Evolutionary conservation across 2,113 vertebrate species (phyloP).

Genomic region (Argyrosomus japonicus): DNA sequence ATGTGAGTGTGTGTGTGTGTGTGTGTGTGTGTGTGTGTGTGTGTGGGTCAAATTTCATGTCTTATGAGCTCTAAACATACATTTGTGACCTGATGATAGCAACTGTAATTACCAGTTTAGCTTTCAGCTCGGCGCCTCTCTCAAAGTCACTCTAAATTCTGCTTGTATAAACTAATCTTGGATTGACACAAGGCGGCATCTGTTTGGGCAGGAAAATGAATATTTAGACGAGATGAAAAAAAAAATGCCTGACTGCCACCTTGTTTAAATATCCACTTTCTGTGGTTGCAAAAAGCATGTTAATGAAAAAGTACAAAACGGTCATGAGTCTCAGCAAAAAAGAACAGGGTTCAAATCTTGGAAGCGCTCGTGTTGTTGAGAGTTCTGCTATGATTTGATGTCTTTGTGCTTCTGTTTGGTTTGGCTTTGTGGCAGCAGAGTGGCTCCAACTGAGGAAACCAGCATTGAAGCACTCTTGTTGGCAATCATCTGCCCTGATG

Average conservation of each 20-base stretch:
- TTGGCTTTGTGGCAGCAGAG: conserved; percentile 45
- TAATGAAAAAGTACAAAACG: conserved; percentile 45
- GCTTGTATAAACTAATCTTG: conserved; percentile 46
- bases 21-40: conserved; percentile 9
- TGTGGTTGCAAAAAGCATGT: conserved; percentile 40
- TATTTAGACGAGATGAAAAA: conserved; percentile 52
- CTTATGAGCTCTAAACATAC: conserved; percentile 17
- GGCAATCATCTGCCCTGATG: conserved; percentile 28
- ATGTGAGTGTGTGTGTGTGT: conserved; percentile 5
- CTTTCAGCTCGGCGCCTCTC: conserved; percentile 36
- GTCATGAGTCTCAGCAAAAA: conserved; percentile 9
- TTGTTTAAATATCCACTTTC: conserved; percentile 52
- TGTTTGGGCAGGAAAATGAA: conserved; percentile 57
- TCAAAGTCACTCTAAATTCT: conserved; percentile 43
- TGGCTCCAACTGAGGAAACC: conserved; percentile 36
- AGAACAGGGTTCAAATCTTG: conserved; percentile 11
- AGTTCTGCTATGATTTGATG: conserved; percentile 37
- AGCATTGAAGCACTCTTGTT: conserved; percentile 22
- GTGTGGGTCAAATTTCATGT: conserved; percentile 5
- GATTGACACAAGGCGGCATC: conserved; percentile 56
- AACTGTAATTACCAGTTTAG: conserved; percentile 39
- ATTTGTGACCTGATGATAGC: conserved; percentile 36
- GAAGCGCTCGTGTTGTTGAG: background rate
- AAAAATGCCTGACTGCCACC: conserved; percentile 39
- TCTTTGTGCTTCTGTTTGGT: conserved; percentile 51